Base-by-base conservation (phyloP, 2,797 vertebrate genomes). In the Myripristis murdjan region DNA sequence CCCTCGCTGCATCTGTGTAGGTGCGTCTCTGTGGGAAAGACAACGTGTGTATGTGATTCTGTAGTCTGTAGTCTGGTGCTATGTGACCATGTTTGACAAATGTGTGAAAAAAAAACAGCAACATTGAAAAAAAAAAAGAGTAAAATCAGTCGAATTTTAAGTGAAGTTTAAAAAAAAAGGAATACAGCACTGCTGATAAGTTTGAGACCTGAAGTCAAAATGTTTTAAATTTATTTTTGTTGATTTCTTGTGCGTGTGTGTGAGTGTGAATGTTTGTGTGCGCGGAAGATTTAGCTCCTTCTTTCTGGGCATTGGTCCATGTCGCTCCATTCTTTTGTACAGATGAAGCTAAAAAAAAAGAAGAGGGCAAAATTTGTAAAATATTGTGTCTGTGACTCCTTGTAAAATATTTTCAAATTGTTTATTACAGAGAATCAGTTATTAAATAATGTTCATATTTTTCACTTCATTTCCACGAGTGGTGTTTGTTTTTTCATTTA, bases 381-480 rank as follows among this genome's bases (percentile, higher is more conserved):
- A 98, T 98, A 98, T 95, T 71, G 96, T 98, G 97, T 93, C 97
- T 97, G 98, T 99, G 97, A 98, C 96, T 98, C 96, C 97, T 98
- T 99, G 97, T 99, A 99, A 99, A 97, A 99, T 99, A 99, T 98
- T 99, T 99, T 98, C 97, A 98, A 98, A 99, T 98, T 95, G 97
- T 99, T 99, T 99, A 99, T 99, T 99, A 98, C 97, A 98, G 96
- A 99, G 97, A 97, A 97, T 98, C 97, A 95, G 97, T 99, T 98
- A 99, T 97, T 99, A 99, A 99, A 99, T 98, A 98, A 99, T 97
- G 97, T 98, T 99, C 97, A 98, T 99, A 99, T 99, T 99, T 96
- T 99, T 98, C 98, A 99, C 97, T 98, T 99, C 97, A 98, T 90
- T 92, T 77, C 81, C 64, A 55, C 26, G 91, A 93, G 87, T 91